A percentile compares a stretch with the other conserved stretches of the same genome.
Conservation (phyloP, 2,888 invertebrate species). For the Leptopterna dolabrata region DNA sequence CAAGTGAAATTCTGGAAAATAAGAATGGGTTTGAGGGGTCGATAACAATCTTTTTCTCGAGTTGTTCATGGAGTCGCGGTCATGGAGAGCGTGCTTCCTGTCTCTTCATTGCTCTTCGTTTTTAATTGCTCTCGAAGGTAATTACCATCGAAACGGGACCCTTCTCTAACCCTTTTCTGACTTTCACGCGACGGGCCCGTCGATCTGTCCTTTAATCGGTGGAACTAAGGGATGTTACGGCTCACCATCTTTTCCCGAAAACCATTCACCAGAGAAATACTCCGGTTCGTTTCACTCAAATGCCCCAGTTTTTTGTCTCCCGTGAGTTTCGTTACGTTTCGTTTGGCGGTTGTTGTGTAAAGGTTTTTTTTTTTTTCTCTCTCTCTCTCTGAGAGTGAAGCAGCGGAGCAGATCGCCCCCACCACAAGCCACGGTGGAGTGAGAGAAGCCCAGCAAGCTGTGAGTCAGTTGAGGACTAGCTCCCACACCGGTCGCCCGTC, state of each 20-base stretch:
- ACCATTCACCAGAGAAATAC: slow-evolving; percentile 55
- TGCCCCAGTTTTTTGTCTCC: slow-evolving; percentile 54
- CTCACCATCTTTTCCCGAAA: slow-evolving; percentile 49
- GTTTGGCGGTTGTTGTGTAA: slow-evolving; percentile 56
- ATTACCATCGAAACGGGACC: slow-evolving; percentile 13
- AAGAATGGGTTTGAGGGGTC: slow-evolving; percentile 27
- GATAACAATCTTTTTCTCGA: slow-evolving; percentile 39
- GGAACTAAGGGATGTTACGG: slow-evolving; percentile 53
- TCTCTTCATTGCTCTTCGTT: slow-evolving; percentile 28
- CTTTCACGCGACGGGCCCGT: slow-evolving; percentile 15
- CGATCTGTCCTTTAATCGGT: slow-evolving; percentile 35
- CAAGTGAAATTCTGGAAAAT: slow-evolving; percentile 51
- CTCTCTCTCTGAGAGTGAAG: slow-evolving; percentile 41
- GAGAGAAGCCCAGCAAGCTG: slow-evolving; percentile 31
- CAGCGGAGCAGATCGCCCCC: slow-evolving; percentile 56
- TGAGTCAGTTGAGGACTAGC: slow-evolving; percentile 42
- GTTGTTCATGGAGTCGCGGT: slow-evolving; percentile 53
- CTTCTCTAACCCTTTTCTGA: not conserved
- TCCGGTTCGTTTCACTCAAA: slow-evolving; percentile 57
- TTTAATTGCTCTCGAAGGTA: slow-evolving; percentile 45
- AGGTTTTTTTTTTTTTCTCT: slow-evolving; percentile 21
- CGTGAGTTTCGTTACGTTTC: slow-evolving; percentile 56
- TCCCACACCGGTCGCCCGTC: not conserved
- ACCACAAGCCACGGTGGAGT: slow-evolving; percentile 17
- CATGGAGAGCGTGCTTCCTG: slow-evolving; percentile 49